These are phyloP conservation scores for Leucophora obtusa DNA, from an alignment of 2,888 invertebrate genomes.

Conservation along the genomic window DNA sequence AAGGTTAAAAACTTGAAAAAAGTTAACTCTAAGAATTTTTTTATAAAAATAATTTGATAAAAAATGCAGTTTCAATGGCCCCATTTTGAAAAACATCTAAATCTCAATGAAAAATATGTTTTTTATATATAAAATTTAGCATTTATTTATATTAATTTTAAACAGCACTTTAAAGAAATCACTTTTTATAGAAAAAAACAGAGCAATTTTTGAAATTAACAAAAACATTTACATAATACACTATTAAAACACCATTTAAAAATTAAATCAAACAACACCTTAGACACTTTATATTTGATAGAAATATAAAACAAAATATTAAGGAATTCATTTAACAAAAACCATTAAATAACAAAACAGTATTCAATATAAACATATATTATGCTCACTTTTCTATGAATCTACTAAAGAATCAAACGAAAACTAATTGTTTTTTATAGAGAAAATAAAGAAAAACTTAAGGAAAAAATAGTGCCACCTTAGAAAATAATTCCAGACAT, in stretches of 20 bases:
- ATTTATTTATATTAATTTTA: conserved; percentile 22
- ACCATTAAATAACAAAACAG: conserved; percentile 40
- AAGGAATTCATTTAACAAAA: conserved; percentile 56
- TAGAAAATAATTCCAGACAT: conserved; percentile 57
- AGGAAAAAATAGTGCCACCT: conserved; percentile 61
- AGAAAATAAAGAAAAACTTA: conserved; percentile 19
- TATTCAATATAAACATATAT: conserved; percentile 41
- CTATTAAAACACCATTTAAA: conserved; percentile 20
- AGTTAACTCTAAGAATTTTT: too few species aligned
- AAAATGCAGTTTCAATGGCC: too few species aligned
- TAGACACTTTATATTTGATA: conserved; percentile 44
- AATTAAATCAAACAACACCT: conserved; percentile 16
- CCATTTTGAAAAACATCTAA: too few species aligned
- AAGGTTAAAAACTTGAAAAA: too few species aligned
- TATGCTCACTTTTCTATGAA: conserved; percentile 58
- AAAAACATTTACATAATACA: conserved; percentile 7
- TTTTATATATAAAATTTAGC: neutral
- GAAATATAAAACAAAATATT: conserved; percentile 29
- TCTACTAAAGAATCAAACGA: conserved; percentile 35
- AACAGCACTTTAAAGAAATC: conserved; percentile 35
- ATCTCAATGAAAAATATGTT: neutral
- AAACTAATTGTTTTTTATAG: conserved; percentile 46
- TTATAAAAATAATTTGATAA: too few species aligned
- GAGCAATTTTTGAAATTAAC: conserved; percentile 34
- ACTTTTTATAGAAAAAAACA: conserved; percentile 7